Conservation (phyloP, 1,140 invertebrate species). For the Luehdorfia chinensis region DNA sequence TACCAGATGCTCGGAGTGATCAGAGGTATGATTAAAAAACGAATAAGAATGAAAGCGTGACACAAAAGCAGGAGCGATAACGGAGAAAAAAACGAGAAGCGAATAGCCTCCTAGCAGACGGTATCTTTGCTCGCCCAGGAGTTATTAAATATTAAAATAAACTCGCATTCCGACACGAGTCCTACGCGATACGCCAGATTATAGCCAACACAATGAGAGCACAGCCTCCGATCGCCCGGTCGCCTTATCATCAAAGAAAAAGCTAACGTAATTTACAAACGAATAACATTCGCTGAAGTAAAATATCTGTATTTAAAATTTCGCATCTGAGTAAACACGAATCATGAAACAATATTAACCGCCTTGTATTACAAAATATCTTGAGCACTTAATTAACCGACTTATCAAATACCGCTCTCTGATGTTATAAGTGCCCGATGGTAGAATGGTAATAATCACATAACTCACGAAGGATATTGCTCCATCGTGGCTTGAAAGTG, state of each 20-base stretch:
- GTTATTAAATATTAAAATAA: slow-evolving; percentile 77
- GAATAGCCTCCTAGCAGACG: slow-evolving; percentile 57
- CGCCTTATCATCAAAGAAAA: slow-evolving; percentile 59
- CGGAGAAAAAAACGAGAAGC: slow-evolving; percentile 57
- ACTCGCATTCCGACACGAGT: slow-evolving; percentile 69
- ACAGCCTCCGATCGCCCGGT: slow-evolving; percentile 47
- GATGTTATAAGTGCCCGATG: too few relatives aligned
- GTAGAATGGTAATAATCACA: too few relatives aligned
- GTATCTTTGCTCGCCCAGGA: slow-evolving; percentile 57
- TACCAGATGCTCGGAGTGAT: slow-evolving; percentile 42
- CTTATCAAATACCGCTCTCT: too few relatives aligned
- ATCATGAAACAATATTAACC: too few relatives aligned
- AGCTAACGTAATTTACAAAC: slow-evolving; percentile 54
- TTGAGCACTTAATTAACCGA: too few relatives aligned
- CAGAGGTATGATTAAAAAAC: slow-evolving; percentile 56
- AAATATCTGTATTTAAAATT: slow-evolving; percentile 44
- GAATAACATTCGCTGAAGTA: slow-evolving; percentile 34
- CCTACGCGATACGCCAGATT: slow-evolving; percentile 67
- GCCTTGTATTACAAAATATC: too few relatives aligned
- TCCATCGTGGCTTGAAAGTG: slow-evolving; percentile 47
- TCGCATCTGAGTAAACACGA: slow-evolving; percentile 40
- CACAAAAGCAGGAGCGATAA: slow-evolving; percentile 64
- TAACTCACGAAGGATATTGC: slow-evolving; percentile 49
- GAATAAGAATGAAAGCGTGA: slow-evolving; percentile 57
- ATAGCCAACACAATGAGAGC: slow-evolving; percentile 64